Evolutionary conservation across 2,113 vertebrate genomes (phyloP), one percentile per base, ranked within the genome.

Genomic region (Plotosus lineatus): DNA sequence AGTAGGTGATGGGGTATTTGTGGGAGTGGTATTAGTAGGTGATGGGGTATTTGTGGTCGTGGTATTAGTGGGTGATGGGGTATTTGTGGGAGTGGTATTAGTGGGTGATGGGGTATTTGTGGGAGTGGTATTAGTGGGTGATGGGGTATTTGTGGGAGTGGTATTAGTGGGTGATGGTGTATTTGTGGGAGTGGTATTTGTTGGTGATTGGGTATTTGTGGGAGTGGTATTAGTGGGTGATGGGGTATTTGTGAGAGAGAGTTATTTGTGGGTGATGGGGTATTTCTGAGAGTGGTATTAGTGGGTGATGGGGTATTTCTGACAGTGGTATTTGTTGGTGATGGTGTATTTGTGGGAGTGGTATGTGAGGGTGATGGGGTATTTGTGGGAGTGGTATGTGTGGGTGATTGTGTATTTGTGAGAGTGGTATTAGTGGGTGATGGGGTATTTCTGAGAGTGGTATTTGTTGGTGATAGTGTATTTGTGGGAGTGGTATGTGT

Each of bases 371-470:
- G 60, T 33, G 6, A 26, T 19, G 14, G 85, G 65, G 23, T 83
- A 71, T 86, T 72, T 85, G 78, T 75, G 56, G 75, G 38, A n/a
- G 11, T 61, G 79, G 79, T 40, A n/a, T 84, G 33, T 33, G 83
- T 72, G 69, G 40, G 3, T 21, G 61, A 63, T 46, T 5, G 81
- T 44, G 56, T 61, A 21, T 83, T 61, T 40, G 15, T 26, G n/a
- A n/a, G n/a, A n/a, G n/a, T n/a, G n/a, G n/a, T n/a, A n/a, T n/a
- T n/a, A n/a, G n/a, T n/a, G n/a, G n/a, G n/a, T n/a, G n/a, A n/a
- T 50, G 10, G 48, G 48, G 48, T 50, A 50, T 50, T 50, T 50
- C 10, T 1, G 10, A 2, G 19, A 85, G 73, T 80, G 81, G 33
- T 21, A 9, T 71, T 5, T 71, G 44, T n/a, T 3, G 38, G 21